phyloP scores from a whole-genome alignment of 2,888 invertebrate genomes.

The Polylopha cassiicola region DNA sequence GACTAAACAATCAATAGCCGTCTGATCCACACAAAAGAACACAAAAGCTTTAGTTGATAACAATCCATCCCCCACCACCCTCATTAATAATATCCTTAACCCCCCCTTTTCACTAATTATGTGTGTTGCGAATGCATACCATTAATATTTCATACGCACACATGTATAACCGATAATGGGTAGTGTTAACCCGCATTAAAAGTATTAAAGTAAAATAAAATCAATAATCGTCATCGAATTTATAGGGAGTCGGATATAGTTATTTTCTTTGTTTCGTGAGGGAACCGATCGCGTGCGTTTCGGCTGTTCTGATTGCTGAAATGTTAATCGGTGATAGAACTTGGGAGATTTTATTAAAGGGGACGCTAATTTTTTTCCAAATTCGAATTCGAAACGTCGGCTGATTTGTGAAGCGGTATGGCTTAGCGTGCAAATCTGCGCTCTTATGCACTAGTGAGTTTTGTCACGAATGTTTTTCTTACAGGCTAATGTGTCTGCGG shows the following conservation, averaged over 20 bases:
- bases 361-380: slow-evolving; percentile 45
- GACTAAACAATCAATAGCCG: slow-evolving; percentile 71
- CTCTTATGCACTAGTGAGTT: slow-evolving; percentile 6
- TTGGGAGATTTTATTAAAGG: slow-evolving; percentile 55
- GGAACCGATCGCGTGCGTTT: slow-evolving; percentile 51
- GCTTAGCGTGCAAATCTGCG: slow-evolving; percentile 26
- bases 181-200: slow-evolving; percentile 61
- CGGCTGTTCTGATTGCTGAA: slow-evolving; percentile 64
- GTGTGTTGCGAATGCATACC: slow-evolving; percentile 73
- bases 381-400: slow-evolving; percentile 35
- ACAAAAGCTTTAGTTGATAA: slow-evolving; percentile 75
- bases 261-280: slow-evolving; percentile 59
- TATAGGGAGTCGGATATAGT: slow-evolving; percentile 51
- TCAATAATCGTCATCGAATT: slow-evolving; percentile 54
- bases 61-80: slow-evolving; percentile 57
- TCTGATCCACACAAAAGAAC: slow-evolving; percentile 68
- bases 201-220: slow-evolving; percentile 56
- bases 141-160: slow-evolving; percentile 27
- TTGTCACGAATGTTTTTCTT: slow-evolving; percentile 8
- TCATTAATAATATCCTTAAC: slow-evolving; percentile 75
- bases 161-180: slow-evolving; percentile 43
- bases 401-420: slow-evolving; percentile 28
- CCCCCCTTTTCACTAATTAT: slow-evolving; percentile 74
- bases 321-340: slow-evolving; percentile 62
- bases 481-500: slow-evolving; percentile 13